These are phyloP conservation scores for Vireo altiloquus DNA, from an alignment of 2,113 vertebrate species.

Conservation along the genomic window DNA sequence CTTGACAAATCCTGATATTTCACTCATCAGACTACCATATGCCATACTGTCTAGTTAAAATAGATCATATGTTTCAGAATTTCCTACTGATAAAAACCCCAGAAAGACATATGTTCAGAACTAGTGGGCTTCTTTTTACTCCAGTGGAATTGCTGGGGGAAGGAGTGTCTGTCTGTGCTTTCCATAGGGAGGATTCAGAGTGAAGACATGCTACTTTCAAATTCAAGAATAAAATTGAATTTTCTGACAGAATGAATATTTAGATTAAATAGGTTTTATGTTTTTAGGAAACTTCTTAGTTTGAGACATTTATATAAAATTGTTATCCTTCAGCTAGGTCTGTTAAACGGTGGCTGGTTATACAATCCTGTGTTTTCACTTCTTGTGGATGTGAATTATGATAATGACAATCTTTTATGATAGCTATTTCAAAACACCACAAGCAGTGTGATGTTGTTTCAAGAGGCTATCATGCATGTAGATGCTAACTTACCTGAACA, in stretches of 20 bases:
- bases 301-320: not conserved
- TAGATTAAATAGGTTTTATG: not conserved
- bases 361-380: not conserved
- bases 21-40: not conserved
- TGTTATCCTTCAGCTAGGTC: not conserved
- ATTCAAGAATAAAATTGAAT: not conserved
- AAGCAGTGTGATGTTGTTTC: not conserved
- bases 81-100: not conserved
- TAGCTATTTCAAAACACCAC: not conserved
- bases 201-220: accelerated
- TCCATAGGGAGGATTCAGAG: not conserved
- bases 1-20: not conserved
- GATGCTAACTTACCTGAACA: not conserved
- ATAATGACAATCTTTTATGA: not conserved
- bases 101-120: not conserved
- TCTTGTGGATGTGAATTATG: not conserved
- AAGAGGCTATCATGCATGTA: not conserved
- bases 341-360: not conserved
- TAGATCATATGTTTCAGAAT: not conserved
- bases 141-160: not conserved
- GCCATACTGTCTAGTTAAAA: not conserved
- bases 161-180: not conserved
- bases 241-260: not conserved
- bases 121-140: not conserved
- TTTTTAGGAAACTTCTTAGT: not conserved